Percentiles rank a stretch among this genome's conserved stretches.
Evolutionary conservation across 2,797 vertebrate species (phyloP).

Genomic region (Dromococcyx pavoninus): DNA sequence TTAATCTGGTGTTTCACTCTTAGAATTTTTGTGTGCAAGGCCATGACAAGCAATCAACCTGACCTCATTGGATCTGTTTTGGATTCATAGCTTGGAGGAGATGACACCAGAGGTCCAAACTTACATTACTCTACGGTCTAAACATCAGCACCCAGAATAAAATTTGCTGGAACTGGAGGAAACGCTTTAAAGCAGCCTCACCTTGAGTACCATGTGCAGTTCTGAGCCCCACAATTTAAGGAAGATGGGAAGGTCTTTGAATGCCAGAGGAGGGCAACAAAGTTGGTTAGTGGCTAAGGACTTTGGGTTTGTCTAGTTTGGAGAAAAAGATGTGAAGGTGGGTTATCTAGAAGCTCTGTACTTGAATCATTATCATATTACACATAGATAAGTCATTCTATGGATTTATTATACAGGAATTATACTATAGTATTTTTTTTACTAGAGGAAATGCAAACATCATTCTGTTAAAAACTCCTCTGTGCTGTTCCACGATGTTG

Average conservation of each 20-base stretch:
- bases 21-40: not conserved
- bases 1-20: not conserved
- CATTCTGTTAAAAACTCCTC: not conserved
- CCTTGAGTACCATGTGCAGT: not conserved
- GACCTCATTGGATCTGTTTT: not conserved
- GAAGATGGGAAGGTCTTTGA: too few relatives aligned
- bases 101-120: not conserved
- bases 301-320: too few relatives aligned
- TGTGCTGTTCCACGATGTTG: not conserved
- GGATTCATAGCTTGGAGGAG: not conserved
- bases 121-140: not conserved
- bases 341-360: not conserved
- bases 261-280: too few relatives aligned
- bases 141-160: not conserved
- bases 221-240: too few relatives aligned
- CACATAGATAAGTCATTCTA: not conserved
- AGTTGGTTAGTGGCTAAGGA: too few relatives aligned
- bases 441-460: not conserved
- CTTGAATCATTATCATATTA: not conserved
- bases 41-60: not conserved
- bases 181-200: accelerated
- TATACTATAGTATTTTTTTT: not conserved
- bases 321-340: too few relatives aligned
- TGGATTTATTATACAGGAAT: not conserved
- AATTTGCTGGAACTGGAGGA: not conserved